Percentiles rank a stretch among this genome's conserved stretches.
Evolutionary conservation across 2,797 vertebrate species (phyloP).

Genomic region (Poecilia gillii): DNA sequence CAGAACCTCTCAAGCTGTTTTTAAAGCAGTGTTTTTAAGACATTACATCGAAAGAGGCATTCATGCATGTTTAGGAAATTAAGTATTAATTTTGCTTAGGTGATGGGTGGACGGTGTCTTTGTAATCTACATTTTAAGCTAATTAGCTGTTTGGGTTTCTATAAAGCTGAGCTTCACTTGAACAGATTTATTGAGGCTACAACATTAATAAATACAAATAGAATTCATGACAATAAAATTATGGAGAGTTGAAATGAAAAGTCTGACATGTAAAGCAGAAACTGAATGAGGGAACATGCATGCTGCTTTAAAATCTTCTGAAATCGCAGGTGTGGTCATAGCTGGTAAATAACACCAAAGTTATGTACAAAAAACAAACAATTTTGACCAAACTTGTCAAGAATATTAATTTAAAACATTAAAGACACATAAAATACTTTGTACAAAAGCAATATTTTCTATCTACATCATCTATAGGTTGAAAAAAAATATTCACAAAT

Average conservation of each 20-base stretch:
- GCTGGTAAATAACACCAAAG: constrained; percentile 71
- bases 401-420: constrained; percentile 75
- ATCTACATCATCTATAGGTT: constrained; percentile 70
- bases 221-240: constrained; percentile 58
- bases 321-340: constrained; percentile 82
- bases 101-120: background rate
- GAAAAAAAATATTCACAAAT: constrained; percentile 52
- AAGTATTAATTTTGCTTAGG: background rate
- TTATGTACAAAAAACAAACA: constrained; percentile 68
- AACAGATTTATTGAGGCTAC: constrained; percentile 87
- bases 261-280: constrained; percentile 51
- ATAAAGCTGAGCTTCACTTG: constrained; percentile 35
- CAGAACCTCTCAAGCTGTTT: background rate
- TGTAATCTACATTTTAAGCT: constrained; percentile 1
- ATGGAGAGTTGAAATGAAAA: constrained; percentile 57
- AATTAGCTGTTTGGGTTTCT: constrained; percentile 12
- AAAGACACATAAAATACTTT: constrained; percentile 52
- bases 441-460: constrained; percentile 67
- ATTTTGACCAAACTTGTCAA: constrained; percentile 43
- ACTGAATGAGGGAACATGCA: constrained; percentile 21
- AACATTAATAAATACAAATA: constrained; percentile 88
- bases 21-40: background rate
- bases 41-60: too few relatives aligned
- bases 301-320: constrained; percentile 72
- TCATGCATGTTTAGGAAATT: too few relatives aligned